Evolutionary conservation across 2,113 vertebrate species (phyloP), one percentile per base, ranked within the genome.

Genomic region (Stomatorhinus ivindoensis): DNA sequence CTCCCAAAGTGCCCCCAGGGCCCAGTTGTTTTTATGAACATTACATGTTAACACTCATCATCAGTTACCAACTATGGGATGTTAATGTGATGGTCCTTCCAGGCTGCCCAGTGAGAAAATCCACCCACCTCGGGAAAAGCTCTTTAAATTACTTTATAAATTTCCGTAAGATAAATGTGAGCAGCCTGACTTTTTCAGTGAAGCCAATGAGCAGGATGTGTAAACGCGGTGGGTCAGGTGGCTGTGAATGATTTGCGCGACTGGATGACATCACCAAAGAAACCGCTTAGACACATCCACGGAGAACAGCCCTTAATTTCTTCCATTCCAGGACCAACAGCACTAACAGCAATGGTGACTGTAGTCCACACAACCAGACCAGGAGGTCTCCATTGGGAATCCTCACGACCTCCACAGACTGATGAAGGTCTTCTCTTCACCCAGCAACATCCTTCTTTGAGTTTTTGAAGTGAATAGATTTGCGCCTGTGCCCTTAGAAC

Each of bases 11-110:
- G 51, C 50, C 27, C 46, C n/a, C 2, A 27, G 39, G 44, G 82
- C 58, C 92, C 91, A 91, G 88, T 91, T 91, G 92, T 92, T 90
- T 86, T 89, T 55, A 89, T 73, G 19, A 44, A 39, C 65, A 13
- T 53, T 42, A 55, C 76, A 21, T 51, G 48, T 82, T 17, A 55
- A 87, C 27, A 47, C 44, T 46, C 82, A 8, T 55, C 85, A 55
- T 35, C 85, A 39, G 85, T 35, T 27, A 35, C 50, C n/a, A 19
- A 3, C 9, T 4, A 13, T n/a, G 85, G 85, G 27, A 87, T 55
- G 4, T 53, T 91, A 89, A 91, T 93, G 92, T 53, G 48, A 93
- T 19, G 15, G 48, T 31, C 82, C 82, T 84, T 46, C 42, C 2
- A 0, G 21, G 44, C 82, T 84, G 19, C 82, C 21, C 82, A 84